Evolutionary conservation across 2,888 invertebrate species (phyloP).

Genomic region (Protophormia terraenovae): DNA sequence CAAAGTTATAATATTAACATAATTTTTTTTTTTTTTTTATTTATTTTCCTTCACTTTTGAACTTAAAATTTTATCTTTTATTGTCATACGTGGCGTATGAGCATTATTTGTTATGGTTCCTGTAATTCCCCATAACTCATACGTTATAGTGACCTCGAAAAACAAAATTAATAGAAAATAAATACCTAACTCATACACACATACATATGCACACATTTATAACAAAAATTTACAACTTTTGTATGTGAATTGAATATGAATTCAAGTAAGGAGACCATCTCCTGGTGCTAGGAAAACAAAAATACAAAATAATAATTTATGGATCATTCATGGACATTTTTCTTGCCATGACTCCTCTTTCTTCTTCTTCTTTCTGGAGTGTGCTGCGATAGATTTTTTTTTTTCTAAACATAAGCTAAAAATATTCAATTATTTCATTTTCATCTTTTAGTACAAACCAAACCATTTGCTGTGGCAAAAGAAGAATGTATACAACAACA

Average conservation of each 20-base stretch:
- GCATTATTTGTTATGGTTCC: not conserved
- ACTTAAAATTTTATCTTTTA: not conserved
- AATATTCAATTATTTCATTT: constrained; percentile 27
- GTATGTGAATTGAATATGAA: not conserved
- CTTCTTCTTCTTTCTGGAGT: no score
- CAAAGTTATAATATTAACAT: no score
- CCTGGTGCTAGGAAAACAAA: not conserved
- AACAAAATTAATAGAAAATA: not conserved
- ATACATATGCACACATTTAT: not conserved
- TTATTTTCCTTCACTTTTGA: not conserved
- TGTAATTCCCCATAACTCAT: not conserved
- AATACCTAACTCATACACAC: not conserved
- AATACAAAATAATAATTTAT: constrained; percentile 10
- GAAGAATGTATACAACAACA: not conserved
- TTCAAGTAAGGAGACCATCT: not conserved
- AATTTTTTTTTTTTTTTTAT: not conserved
- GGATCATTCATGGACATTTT: not conserved
- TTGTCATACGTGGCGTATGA: constrained; percentile 1
- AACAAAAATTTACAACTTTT: constrained; percentile 8
- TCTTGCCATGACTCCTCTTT: not conserved
- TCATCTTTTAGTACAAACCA: not conserved
- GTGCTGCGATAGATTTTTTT: not conserved
- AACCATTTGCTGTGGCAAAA: not conserved
- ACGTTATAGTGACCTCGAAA: not conserved
- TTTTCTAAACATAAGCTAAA: not conserved